Evolutionary conservation across 1,140 invertebrate genomes (phyloP), one percentile per base, ranked within the genome.

Genomic region (Agrilus planipennis): DNA sequence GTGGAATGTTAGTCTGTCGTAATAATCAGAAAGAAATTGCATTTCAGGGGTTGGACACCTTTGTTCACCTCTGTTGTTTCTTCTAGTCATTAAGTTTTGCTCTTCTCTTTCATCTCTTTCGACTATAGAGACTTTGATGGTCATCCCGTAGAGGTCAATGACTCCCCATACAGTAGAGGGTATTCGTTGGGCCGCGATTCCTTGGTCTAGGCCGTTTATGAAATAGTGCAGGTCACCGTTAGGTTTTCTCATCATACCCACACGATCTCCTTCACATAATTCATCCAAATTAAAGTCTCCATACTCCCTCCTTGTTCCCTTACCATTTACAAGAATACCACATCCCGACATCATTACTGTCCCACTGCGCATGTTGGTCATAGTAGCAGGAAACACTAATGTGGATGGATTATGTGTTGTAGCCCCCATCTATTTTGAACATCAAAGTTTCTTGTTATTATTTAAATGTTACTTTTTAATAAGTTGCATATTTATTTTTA

Each of bases 321-420:
- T 90, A 2, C 90, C 90, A 64, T 94, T 94, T 5, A 89, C 85
- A 3, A 94, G 65, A 50, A 96, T 93, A 25, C 90, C 90, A 68
- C 87, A 90, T 1, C 91, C 90, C 23, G 89, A 93, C 89, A 96
- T 94, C 86, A 96, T 94, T 3, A 90, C 90, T 2, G 90, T 94
- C 1, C 91, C 90, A 11, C 84, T 85, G 41, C 89, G 74, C 81
- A 96, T 86, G 62, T 95, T 94, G 1, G 91, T 97, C 90, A 97
- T 94, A 10, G 92, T 97, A 1, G 89, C 88, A 17, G 91, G 92
- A 64, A 94, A 94, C 31, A 92, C 81, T 40, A 97, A 69, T 0
- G 77, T 76, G 3, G 77, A 76, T 15, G 92, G 90, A 67, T 90
- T 89, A 55, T 95, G 91, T 22, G 86, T 89, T 0, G 90, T 95